Evolutionary conservation across 2,797 vertebrate genomes (phyloP), one percentile per base, ranked within the genome.

Genomic region (Sebastes itinus): DNA sequence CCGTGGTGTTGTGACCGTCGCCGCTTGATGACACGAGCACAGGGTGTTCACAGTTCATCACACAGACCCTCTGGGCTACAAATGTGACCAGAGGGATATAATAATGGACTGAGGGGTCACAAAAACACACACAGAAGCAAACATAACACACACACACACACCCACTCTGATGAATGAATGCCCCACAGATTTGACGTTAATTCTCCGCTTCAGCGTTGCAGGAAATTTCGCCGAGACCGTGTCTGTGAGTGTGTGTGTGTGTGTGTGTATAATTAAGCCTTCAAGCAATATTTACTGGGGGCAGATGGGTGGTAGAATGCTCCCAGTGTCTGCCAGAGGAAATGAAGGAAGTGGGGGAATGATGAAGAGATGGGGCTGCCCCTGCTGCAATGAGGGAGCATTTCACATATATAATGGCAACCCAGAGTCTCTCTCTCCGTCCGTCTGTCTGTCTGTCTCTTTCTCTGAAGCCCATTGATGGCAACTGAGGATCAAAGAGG

Each of bases 231-330:
- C 83, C 84, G 86, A 94, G 93, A 93, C 87, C 88, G 77, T 92
- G 38, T 84, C 67, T 75, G 72, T 72, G 30, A 12, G 49, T 68
- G 74, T 80, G 87, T 81, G 82, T 60, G 84, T 63, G 71, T 59
- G 63, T 68, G 64, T 82, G 70, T 88, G 84, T 84, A 86, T 93
- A 95, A 95, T 95, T 95, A 94, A 91, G 94, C 92, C 94, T 95
- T 96, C 92, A 88, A 95, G 95, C 95, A 94, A 95, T 95, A 96
- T 96, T 95, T 96, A 95, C 94, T 94, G 90, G 92, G 89, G 89
- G 91, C 89, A 92, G 92, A 92, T 94, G 88, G 91, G 90, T 84
- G 85, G 90, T 90, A 96, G 94, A 96, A 96, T 94, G 93, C 89
- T 89, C 88, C 88, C 94, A 94, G 90, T 95, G 95, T 96, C 94